phyloP scores from a whole-genome alignment of 2,888 invertebrate species.

The Hyles lineata region DNA sequence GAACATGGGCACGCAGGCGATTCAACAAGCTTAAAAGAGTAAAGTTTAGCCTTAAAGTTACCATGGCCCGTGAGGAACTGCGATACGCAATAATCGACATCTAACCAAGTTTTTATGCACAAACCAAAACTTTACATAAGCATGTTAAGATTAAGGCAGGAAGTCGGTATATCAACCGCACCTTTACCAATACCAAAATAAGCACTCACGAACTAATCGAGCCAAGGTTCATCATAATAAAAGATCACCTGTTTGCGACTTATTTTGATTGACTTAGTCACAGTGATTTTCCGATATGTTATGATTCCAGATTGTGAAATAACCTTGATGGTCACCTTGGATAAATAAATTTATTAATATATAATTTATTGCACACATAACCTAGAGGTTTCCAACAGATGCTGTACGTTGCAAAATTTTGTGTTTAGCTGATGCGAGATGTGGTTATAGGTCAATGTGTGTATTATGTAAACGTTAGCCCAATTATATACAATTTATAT shows the following conservation, averaged over 20 bases:
- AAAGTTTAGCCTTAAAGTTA: no score
- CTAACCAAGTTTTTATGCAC: no score
- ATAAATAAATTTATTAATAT: neutral
- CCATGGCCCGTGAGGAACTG: no score
- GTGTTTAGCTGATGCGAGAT: neutral
- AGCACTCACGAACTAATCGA: neutral
- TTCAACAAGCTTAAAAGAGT: no score
- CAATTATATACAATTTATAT: no score
- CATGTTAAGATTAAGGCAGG: neutral
- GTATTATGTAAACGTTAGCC: neutral
- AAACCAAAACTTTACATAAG: neutral
- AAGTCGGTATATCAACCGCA: neutral
- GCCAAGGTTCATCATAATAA: neutral
- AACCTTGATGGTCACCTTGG: conserved; percentile 6
- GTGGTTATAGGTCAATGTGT: neutral
- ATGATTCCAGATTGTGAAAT: conserved; percentile 2
- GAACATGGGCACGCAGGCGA: no score
- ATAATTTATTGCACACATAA: neutral
- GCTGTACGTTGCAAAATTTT: neutral
- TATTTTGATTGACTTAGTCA: neutral
- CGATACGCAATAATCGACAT: no score
- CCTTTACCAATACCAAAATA: neutral
- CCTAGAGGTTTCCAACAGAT: neutral
- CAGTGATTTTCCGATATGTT: conserved; percentile 16
- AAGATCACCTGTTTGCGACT: neutral